A percentile compares a stretch with the other conserved stretches of the same genome.
Evolutionary conservation across 2,888 invertebrate species (phyloP).

Genomic region (Isoperla grammatica): DNA sequence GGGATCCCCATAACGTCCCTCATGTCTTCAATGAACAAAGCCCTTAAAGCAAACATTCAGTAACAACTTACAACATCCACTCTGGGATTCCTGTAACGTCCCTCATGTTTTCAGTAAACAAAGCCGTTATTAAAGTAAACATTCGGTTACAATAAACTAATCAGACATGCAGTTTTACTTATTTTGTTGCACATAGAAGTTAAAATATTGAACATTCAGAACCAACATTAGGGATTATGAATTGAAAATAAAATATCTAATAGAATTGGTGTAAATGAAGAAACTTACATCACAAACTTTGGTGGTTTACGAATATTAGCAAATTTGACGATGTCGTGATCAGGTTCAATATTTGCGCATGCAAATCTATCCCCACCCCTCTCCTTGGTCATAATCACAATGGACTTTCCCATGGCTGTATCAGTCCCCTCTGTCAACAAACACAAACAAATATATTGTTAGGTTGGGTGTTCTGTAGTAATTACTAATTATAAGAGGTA

Average conservation of each 20-base stretch:
- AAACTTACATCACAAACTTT: conserved; percentile 76
- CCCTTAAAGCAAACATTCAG: conserved; percentile 52
- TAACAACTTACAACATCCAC: conserved; percentile 83
- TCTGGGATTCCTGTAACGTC: conserved; percentile 79
- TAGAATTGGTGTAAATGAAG: too few species aligned
- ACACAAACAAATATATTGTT: too few species aligned
- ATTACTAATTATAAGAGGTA: too few species aligned
- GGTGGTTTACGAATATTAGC: conserved; percentile 83
- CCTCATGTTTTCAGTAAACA: conserved; percentile 76
- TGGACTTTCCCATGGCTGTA: conserved; percentile 74
- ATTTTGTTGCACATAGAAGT: neutral
- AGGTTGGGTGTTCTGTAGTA: too few species aligned
- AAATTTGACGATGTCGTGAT: conserved; percentile 85
- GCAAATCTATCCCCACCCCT: conserved; percentile 67
- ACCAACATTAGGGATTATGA: too few species aligned
- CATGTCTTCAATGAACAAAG: conserved; percentile 77
- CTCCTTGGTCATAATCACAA: conserved; percentile 76
- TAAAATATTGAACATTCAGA: neutral
- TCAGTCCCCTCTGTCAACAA: conserved; percentile 56
- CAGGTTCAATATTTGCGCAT: conserved; percentile 87
- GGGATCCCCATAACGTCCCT: conserved; percentile 78
- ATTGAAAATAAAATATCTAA: too few species aligned
- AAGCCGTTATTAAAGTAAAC: conserved; percentile 53
- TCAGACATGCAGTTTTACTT: neutral
- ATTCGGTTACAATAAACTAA: conserved; percentile 49